Base-by-base conservation (phyloP, 2,797 vertebrate genomes). In the Enteromius afrohamiltoni region DNA sequence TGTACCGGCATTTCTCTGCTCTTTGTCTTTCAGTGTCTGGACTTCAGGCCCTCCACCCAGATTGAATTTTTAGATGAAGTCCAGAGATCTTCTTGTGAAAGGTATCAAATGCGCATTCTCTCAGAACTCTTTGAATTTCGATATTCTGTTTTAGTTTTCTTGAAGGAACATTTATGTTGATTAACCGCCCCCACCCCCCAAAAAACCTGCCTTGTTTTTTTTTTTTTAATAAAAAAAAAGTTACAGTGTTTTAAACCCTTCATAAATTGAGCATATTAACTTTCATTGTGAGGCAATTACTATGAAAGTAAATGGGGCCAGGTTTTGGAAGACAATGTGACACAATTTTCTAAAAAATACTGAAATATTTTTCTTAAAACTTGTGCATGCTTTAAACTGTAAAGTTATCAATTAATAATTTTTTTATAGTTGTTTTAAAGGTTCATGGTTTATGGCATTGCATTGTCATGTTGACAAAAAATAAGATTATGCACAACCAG, bases 11-110 rank as follows among this genome's bases (percentile, higher is more conserved):
- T 65, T 69, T 79, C 53, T 75, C 74, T 75, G 64, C 73, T 67
- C 79, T 77, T 26, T 68, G 42, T 80, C 79, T 77, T 69, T 78
- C 71, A 51, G 67, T 68, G 60, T 79, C 74, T 82, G 34, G 29
- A 47, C 45, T 40, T 45, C 71, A 68, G 82, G 65, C 70, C 81
- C 79, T 87, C 77, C 83, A 83, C 84, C 88, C 80, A 89, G 77
- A 68, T 80, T 67, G 77, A 77, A 77, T 60, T 84, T 82, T 51
- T 34, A 70, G 82, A 84, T 85, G 85, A 85, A 84, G 64, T 79
- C 68, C 58, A 80, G 86, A 85, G 79, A 85, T 77, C 83, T 81
- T 68, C 60, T 31, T 77, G 68, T 51, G 62, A 83, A 64, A 83
- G 77, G 76, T 70, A 71, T 83, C 75, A 62, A 71, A 62, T 47